A percentile compares a stretch with the other conserved stretches of the same genome.
Conservation (phyloP, 2,113 vertebrate genomes). For the Pachyramphus minor region DNA sequence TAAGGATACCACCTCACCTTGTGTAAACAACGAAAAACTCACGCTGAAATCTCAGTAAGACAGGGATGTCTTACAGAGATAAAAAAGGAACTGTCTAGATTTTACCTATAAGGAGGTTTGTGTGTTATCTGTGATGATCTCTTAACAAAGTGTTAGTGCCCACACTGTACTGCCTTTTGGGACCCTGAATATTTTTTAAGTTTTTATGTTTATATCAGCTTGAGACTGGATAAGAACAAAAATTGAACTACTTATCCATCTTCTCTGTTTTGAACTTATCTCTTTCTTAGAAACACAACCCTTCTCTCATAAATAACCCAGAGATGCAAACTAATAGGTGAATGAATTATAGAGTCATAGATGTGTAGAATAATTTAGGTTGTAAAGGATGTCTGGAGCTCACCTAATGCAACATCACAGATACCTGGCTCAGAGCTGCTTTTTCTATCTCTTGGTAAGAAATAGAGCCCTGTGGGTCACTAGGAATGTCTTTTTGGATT, state of each 20-base stretch:
- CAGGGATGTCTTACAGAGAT: fast-evolving
- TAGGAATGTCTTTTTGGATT: neutral
- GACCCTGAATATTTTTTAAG: neutral
- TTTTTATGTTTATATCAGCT: neutral
- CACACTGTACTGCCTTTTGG: neutral
- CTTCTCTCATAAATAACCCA: neutral
- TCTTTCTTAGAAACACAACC: neutral
- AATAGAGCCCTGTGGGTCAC: neutral
- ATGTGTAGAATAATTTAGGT: neutral
- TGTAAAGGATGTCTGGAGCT: neutral
- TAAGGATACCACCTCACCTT: neutral
- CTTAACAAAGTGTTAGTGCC: neutral
- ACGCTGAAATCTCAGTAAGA: neutral
- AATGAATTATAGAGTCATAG: neutral
- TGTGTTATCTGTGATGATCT: neutral
- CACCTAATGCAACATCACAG: neutral
- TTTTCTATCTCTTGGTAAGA: neutral
- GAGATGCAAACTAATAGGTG: neutral
- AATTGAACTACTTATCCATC: neutral
- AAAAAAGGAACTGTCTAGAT: neutral
- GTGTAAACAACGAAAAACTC: neutral
- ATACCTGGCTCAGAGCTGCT: neutral
- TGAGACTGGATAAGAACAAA: neutral
- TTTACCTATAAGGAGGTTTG: neutral
- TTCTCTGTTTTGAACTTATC: neutral